Conservation (phyloP, 2,797 vertebrate genomes). For the Rhodeus uyekii region DNA sequence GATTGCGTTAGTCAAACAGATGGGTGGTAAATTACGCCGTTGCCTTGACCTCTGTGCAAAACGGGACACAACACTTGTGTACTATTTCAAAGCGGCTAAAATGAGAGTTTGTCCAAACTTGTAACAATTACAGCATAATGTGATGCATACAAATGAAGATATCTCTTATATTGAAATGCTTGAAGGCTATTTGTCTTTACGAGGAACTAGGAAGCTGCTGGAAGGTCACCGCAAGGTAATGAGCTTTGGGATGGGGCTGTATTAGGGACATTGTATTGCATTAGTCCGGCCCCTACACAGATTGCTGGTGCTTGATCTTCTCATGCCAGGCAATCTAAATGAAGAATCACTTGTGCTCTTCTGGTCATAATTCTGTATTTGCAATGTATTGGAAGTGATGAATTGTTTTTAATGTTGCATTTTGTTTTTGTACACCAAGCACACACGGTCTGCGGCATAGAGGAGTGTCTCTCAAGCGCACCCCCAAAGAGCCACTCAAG, state of each 20-base stretch:
- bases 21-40: slow-evolving; percentile 5
- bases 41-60: slow-evolving; percentile 6
- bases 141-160: slow-evolving; percentile 46
- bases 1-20: not conserved
- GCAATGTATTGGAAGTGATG: slow-evolving; percentile 56
- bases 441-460: not conserved
- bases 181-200: slow-evolving; percentile 61
- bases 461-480: not conserved
- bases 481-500: not conserved
- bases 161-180: slow-evolving; percentile 45
- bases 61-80: slow-evolving; percentile 12
- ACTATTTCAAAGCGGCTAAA: slow-evolving; percentile 35
- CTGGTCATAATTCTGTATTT: slow-evolving; percentile 59
- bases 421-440: slow-evolving; percentile 49
- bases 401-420: slow-evolving; percentile 53
- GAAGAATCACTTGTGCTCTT: slow-evolving; percentile 59
- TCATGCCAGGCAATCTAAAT: slow-evolving; percentile 65
- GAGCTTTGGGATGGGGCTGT: slow-evolving; percentile 58
- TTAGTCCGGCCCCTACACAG: slow-evolving; percentile 57
- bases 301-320: slow-evolving; percentile 58
- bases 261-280: slow-evolving; percentile 55
- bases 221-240: slow-evolving; percentile 69
- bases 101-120: slow-evolving; percentile 35
- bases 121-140: slow-evolving; percentile 26
- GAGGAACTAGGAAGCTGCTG: slow-evolving; percentile 57